A percentile compares a stretch with the other conserved stretches of the same genome.
Conservation (phyloP, 2,888 invertebrate species). For the Abrostola triplasia region DNA sequence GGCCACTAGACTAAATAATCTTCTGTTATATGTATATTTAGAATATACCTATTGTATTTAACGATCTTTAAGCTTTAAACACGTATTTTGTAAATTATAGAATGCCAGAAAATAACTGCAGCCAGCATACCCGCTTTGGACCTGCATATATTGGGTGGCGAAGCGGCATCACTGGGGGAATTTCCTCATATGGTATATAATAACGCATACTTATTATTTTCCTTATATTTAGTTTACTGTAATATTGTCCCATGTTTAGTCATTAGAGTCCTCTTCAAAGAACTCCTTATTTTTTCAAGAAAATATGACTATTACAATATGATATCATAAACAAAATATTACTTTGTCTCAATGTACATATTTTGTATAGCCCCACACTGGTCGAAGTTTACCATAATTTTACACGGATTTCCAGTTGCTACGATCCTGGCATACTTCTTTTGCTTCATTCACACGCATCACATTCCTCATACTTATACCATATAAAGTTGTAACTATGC, state of each 20-base stretch:
- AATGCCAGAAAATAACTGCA: conserved; percentile 75
- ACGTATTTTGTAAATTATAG: conserved; percentile 60
- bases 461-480: no score
- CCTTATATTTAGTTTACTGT: conserved; percentile 19
- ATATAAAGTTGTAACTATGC: no score
- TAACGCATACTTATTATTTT: conserved; percentile 13
- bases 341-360: background rate
- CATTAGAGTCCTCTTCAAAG: conserved; percentile 10
- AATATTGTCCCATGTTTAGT: conserved; percentile 1
- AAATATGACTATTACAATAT: conserved; percentile 11
- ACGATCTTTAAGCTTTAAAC: background rate
- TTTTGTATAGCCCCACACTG: background rate
- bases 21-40: background rate
- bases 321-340: conserved; percentile 7
- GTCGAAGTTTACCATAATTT: no score
- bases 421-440: no score
- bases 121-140: conserved; percentile 68
- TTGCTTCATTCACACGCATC: no score
- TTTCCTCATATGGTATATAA: conserved; percentile 80
- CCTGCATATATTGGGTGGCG: conserved; percentile 78
- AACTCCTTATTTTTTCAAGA: conserved; percentile 1
- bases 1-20: no score
- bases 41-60: background rate
- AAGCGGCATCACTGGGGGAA: conserved; percentile 73
- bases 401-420: no score